Evolutionary conservation across 2,888 invertebrate species (phyloP), one percentile per base, ranked within the genome.

Genomic region (Philhelius pedissequus): DNA sequence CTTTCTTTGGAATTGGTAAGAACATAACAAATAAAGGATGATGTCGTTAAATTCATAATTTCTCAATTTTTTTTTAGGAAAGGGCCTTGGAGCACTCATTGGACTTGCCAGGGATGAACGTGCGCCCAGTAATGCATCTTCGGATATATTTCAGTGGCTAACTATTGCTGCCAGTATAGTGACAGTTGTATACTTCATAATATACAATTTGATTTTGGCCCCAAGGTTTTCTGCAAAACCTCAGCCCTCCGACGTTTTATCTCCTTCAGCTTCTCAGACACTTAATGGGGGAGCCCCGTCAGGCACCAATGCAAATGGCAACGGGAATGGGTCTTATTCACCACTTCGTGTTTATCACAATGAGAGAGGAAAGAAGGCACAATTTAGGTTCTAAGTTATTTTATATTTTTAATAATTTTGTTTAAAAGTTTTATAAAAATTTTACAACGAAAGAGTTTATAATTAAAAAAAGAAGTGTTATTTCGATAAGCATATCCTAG

Each of bases 281-380:
- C 93, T 90, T 52, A 88, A 88, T 80, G 87, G 87, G 58, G 81
- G 87, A 60, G 81, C 87, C 4, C 69, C 84, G 38, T 83, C 82
- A 56, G 71, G 66, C 52, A 80, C 71, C 11, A 88, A 87, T 0
- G 84, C 80, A 7, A 87, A 87, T 58, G 87, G 87, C 13, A 79
- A 71, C 30, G 88, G 87, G 20, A 95, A 95, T 88, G 95, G 96
- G 68, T 94, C 94, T 84, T 96, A 96, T 89, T 95, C 96, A 15
- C 96, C 96, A 1, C 93, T 96, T 89, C 92, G 96, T 87, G 96
- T 96, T 11, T 96, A 96, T 89, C 96, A 96, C 91, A 96, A 96
- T 89, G 95, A 95, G 88, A 93, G 95, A 88, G 96, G 95, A 84
- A 94, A 94, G 89, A 96, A 96, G 91, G 96, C 96, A 81, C 96